phyloP scores from a whole-genome alignment of 2,113 vertebrate genomes.

The Daboia siamensis region DNA sequence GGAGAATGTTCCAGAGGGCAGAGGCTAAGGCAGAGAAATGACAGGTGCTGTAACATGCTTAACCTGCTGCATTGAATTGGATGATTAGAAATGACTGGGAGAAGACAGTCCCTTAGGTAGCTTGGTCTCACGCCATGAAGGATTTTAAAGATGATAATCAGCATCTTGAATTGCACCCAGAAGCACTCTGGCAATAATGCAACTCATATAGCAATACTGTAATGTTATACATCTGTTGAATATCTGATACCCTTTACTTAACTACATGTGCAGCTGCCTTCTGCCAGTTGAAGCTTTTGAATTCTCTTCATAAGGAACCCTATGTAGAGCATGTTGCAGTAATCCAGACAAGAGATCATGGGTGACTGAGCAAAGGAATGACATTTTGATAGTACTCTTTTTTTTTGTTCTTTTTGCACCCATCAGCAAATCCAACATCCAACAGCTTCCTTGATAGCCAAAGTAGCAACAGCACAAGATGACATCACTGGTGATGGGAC shows the following conservation, averaged over 20 bases:
- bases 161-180: neutral
- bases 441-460: conserved; percentile 95
- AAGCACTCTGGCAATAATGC: neutral
- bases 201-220: neutral
- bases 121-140: neutral
- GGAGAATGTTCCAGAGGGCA: neutral
- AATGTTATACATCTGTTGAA: neutral
- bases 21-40: neutral
- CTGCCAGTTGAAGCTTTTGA: neutral
- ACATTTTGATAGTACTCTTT: neutral
- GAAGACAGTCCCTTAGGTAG: neutral
- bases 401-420: conserved; percentile 9
- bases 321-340: neutral
- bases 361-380: neutral
- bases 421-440: conserved; percentile 97
- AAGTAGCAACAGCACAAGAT: conserved; percentile 96
- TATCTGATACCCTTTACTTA: neutral
- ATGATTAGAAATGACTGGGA: neutral
- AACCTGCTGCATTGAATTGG: neutral
- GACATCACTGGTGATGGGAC: conserved; percentile 98
- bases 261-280: neutral
- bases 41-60: neutral
- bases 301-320: neutral
- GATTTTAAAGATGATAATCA: neutral
- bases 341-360: neutral